Evolutionary conservation across 2,888 invertebrate genomes (phyloP), one percentile per base, ranked within the genome.

Genomic region (Heteromurus nitidus): DNA sequence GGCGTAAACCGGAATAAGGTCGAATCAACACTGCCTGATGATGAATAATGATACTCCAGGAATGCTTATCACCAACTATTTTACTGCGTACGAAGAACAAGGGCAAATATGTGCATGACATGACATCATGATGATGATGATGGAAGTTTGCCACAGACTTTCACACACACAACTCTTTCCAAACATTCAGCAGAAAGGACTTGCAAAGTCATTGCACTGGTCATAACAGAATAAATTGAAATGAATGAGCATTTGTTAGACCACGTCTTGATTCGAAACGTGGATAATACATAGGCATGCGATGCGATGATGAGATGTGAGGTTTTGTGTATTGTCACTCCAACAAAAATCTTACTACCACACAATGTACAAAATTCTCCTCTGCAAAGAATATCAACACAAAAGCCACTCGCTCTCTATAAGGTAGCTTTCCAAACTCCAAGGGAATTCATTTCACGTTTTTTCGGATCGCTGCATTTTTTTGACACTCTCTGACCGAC

Each of bases 161-260:
- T 24, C n/a, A 62, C 42, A 44, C 30, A 30, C 31, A 73, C 64
- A 64, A 31, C 28, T 64, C n/a, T n/a, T 73, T 73, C 53, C 7
- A 73, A 62, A 64, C 72, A 58, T 58, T 26, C 36, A 62, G 47
- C 30, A 73, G 28, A 73, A 64, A 53, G 62, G 73, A 73, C 64
- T 73, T 73, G 73, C 73, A 73, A 44, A 73, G 73, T 73, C 73
- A 73, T 73, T 64, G 73, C 60, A 47, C 64, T 73, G 73, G 64
- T 64, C 53, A 73, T 73, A 73, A 64, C 73, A 50, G 64, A 64
- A 64, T 73, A 44, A 64, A 73, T 31, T 53, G 50, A 62, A 47
- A 64, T 64, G 47, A 73, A 62, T 73, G 62, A 31, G 64, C 18
- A n/a, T 64, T 73, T 64, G 31, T 68, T n/a, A n/a, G 50, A 53